Evolutionary conservation across 2,113 vertebrate species (phyloP).

Genomic region (Neogale vison): DNA sequence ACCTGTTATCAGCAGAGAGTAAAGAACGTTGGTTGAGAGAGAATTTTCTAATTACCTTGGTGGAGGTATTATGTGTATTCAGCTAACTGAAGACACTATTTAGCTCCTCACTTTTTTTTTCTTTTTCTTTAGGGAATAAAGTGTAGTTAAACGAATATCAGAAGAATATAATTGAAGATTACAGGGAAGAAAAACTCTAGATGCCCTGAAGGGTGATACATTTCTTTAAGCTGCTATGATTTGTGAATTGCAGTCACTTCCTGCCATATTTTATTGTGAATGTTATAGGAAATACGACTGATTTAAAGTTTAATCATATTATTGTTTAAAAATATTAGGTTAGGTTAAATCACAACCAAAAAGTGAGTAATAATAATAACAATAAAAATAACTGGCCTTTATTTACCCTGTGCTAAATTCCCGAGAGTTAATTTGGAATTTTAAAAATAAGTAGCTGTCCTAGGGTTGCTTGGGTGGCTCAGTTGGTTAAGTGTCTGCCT

Average conservation of each 20-base stretch:
- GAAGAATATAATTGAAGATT: background rate
- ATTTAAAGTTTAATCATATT: slow-evolving; percentile 9
- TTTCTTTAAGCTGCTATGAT: background rate
- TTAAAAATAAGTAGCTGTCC: background rate
- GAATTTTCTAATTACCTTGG: background rate
- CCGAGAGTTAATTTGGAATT: background rate
- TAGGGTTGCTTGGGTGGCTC: background rate
- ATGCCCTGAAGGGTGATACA: background rate
- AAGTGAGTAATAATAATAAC: background rate
- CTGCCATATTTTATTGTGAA: background rate
- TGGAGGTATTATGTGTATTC: background rate
- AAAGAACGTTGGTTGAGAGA: background rate
- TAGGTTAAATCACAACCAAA: slow-evolving; percentile 18
- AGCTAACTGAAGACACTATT: background rate
- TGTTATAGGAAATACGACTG: background rate
- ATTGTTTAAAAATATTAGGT: slow-evolving; percentile 10
- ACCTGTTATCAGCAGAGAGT: background rate
- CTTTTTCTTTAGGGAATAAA: background rate
- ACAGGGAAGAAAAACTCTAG: background rate
- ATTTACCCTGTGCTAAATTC: background rate
- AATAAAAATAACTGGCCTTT: background rate
- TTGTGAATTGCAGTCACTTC: background rate
- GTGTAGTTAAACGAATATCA: background rate
- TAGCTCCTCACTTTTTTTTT: background rate
- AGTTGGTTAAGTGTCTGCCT: background rate